Base-by-base conservation (phyloP, 2,113 vertebrate species). In the Sialia sialis region DNA sequence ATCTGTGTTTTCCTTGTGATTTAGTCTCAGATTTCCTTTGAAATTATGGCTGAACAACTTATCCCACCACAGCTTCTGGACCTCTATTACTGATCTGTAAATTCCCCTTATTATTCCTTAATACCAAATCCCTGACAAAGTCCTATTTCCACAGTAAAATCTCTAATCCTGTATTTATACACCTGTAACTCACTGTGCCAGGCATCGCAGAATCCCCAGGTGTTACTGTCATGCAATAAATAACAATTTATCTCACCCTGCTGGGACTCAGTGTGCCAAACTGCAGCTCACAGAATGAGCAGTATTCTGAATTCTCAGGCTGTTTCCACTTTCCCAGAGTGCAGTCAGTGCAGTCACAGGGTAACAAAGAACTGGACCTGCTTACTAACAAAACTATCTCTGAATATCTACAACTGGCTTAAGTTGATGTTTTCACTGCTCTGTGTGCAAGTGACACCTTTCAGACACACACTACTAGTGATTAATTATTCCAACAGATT, bases 311-410 rank as follows among this genome's bases (percentile, higher is more conserved):
- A 52, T 83, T 78, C 67, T 63, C 59, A 59, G 34, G 67, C 58
- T 8, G 14, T 36, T 83, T 66, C 66, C 0, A 0, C 34, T 58
- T 60, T 63, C 21, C 27, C 0, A 0, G 26, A 70, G 46, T 3
- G 26, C 7, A 1, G 26, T 22, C 87, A 46, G 32, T 46, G 74
- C 82, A 62, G 69, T 23, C 69, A 78, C 48, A 46, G 32, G 12
- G 5, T 55, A 70, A 73, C 30, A 93, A 87, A 80, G n/a, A 76
- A 48, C 48, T 8, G 46, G 32, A 38, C 6, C 52, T 55, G 39
- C 52, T 88, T 39, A 20, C 39, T 9, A 58, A 92, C 13, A 41
- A 66, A 76, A 73, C 21, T 15, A 44, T 23, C 23, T 77, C 30
- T 59, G 58, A 46, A 23, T 36, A 58, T 66, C 48, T 48, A 39